phyloP scores from a whole-genome alignment of 2,113 vertebrate genomes.

The Prietella phreatophila region DNA sequence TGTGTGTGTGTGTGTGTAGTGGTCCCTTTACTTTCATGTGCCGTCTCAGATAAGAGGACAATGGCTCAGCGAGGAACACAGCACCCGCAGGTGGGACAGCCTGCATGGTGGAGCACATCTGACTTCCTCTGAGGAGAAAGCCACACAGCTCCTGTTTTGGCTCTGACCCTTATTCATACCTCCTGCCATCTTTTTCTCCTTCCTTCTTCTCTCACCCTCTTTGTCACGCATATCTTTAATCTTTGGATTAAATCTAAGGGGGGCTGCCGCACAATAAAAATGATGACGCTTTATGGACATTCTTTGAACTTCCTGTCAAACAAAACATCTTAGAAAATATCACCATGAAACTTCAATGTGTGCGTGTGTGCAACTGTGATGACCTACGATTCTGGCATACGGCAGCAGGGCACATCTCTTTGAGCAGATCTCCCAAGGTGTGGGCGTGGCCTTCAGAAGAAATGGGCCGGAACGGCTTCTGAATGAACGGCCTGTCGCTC shows the following conservation, averaged over 20 bases:
- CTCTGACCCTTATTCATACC: conserved; percentile 55
- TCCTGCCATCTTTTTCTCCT: conserved; percentile 36
- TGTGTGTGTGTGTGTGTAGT: neutral
- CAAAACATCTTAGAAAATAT: conserved; percentile 26
- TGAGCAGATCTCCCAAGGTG: conserved; percentile 89
- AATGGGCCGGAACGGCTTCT: conserved; percentile 92
- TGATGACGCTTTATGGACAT: neutral
- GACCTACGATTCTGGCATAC: conserved; percentile 79
- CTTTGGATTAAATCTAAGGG: conserved; percentile 40
- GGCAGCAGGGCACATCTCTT: conserved; percentile 84
- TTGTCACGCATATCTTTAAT: conserved; percentile 34
- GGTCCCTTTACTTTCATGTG: conserved; percentile 44
- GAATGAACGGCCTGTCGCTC: conserved; percentile 90
- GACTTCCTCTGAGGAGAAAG: conserved; percentile 66
- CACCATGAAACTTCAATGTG: neutral
- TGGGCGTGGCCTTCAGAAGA: conserved; percentile 82
- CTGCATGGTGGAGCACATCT: conserved; percentile 65
- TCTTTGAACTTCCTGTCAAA: conserved; percentile 12
- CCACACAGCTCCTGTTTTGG: conserved; percentile 70
- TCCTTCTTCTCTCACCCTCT: neutral
- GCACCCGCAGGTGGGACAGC: conserved; percentile 67
- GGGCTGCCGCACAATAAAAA: neutral
- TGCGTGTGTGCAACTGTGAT: conserved; percentile 11
- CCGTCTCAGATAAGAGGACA: conserved; percentile 66
- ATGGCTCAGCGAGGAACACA: conserved; percentile 63